Evolutionary conservation across 1,140 invertebrate species (phyloP).

Genomic region (Centruroides sculpturatus): DNA sequence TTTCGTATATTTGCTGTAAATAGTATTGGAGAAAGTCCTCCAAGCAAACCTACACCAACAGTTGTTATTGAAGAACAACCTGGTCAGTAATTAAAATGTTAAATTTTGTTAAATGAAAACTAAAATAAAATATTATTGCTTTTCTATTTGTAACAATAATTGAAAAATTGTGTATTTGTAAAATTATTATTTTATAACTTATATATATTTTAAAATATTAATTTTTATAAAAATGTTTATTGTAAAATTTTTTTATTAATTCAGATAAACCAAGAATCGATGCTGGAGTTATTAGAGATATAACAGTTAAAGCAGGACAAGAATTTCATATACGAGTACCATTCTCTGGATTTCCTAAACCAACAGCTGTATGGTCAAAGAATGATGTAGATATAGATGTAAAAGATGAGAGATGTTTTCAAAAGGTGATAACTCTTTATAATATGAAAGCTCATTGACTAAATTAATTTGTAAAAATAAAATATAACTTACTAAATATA

Average conservation of each 20-base stretch:
- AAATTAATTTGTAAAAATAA: no score
- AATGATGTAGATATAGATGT: constrained; percentile 14
- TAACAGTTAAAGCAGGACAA: constrained; percentile 93
- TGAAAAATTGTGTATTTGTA: not conserved
- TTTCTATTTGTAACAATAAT: no score
- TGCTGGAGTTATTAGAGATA: constrained; percentile 78
- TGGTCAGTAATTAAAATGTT: not conserved
- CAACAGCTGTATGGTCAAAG: constrained; percentile 73
- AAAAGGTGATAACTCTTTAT: constrained; percentile 1
- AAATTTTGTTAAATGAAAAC: no score
- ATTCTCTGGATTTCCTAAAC: constrained; percentile 87
- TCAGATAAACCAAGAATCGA: constrained; percentile 86
- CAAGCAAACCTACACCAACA: constrained; percentile 64
- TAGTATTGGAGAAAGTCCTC: constrained; percentile 80
- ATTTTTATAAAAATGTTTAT: not conserved
- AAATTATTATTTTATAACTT: not conserved
- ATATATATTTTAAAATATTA: not conserved
- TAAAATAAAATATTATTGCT: no score
- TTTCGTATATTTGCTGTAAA: constrained; percentile 83
- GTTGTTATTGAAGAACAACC: constrained; percentile 19
- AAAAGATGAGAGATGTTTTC: constrained; percentile 4
- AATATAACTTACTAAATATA: constrained; percentile 5
- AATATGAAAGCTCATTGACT: not conserved
- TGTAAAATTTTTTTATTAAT: not conserved
- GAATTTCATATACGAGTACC: constrained; percentile 93